Conservation (phyloP, 2,113 vertebrate species). For the Felis chaus region DNA sequence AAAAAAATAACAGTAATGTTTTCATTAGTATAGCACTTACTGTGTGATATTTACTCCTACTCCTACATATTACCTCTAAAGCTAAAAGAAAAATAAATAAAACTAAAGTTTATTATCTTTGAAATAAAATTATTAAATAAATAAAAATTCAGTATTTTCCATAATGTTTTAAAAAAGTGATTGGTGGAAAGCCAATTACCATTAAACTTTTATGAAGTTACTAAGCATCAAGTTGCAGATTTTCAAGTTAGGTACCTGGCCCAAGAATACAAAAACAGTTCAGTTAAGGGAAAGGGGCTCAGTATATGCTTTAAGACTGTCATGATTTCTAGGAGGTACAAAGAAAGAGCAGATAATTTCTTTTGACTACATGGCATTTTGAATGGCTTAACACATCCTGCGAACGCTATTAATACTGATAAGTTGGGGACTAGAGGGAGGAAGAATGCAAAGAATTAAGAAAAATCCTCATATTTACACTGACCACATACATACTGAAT, state of each 20-base stretch:
- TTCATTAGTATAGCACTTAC: background rate
- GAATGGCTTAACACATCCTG: background rate
- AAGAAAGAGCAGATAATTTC: background rate
- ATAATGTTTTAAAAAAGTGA: background rate
- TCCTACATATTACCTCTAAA: background rate
- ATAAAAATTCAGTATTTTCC: background rate
- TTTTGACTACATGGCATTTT: background rate
- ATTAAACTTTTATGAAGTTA: background rate
- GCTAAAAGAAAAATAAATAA: background rate
- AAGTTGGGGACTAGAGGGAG: background rate
- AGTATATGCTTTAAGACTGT: fast-evolving
- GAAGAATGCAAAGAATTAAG: background rate
- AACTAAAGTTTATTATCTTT: slow-evolving; percentile 1
- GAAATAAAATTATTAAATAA: slow-evolving; percentile 43
- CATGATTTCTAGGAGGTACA: background rate
- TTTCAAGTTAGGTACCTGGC: background rate
- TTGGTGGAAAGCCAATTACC: background rate
- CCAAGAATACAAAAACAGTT: background rate
- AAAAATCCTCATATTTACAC: background rate
- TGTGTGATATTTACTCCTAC: background rate
- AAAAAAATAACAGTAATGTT: background rate
- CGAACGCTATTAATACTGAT: background rate
- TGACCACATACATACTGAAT: fast-evolving
- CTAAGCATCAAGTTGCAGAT: background rate
- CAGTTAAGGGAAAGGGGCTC: background rate